These are phyloP conservation scores for Suricata suricatta DNA, from an alignment of 2,113 vertebrate species.

Conservation along the genomic window DNA sequence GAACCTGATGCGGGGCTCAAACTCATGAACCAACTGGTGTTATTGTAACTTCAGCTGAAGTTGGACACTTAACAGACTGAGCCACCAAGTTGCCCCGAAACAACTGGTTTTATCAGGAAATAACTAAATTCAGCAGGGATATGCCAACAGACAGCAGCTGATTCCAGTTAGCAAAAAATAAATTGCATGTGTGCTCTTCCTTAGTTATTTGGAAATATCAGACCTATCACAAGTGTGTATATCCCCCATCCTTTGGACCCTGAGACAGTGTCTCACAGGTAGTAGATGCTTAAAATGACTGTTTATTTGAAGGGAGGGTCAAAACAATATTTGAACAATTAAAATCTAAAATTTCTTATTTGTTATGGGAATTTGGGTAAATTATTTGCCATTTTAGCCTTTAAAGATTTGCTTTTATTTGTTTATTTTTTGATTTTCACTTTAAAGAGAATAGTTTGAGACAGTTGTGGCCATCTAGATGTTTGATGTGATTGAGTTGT, in stretches of 20 bases:
- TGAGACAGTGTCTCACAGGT: neutral
- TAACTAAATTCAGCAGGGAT: neutral
- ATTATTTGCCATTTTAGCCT: constrained; percentile 10
- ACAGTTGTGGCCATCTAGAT: neutral
- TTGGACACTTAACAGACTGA: too few species aligned
- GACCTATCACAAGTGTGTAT: neutral
- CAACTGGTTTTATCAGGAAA: neutral
- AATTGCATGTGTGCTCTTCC: neutral
- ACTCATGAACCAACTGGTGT: too few species aligned
- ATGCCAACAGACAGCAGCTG: neutral
- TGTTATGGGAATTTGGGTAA: neutral
- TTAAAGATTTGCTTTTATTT: constrained; percentile 16
- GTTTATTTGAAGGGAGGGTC: neutral
- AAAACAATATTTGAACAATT: neutral
- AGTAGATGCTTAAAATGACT: neutral
- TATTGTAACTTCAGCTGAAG: too few species aligned
- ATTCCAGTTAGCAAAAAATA: neutral
- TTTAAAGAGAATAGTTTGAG: neutral
- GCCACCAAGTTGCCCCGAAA: neutral
- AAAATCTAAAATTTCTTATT: neutral
- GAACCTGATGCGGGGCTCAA: too few species aligned
- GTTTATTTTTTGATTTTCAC: neutral
- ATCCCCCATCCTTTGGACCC: neutral
- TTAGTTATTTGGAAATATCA: neutral
- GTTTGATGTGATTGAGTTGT: neutral